Percentiles rank a stretch among this genome's conserved stretches.
Evolutionary conservation across 1,140 invertebrate species (phyloP).

Genomic region (Augochlora pura): DNA sequence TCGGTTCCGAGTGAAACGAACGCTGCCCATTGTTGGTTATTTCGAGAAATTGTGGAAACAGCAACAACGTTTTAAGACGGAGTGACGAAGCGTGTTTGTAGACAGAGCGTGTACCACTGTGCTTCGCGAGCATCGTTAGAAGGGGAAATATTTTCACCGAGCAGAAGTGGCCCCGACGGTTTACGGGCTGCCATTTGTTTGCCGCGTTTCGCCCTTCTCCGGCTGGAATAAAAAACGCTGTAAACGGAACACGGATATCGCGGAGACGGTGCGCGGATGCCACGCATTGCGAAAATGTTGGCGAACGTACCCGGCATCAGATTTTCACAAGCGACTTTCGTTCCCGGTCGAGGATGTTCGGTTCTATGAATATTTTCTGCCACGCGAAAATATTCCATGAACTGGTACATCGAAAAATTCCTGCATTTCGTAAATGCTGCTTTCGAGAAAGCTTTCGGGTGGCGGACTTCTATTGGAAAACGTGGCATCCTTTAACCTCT

Average conservation of each 20-base stretch:
- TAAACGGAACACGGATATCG: slow-evolving; percentile 17
- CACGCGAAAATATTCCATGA: not conserved
- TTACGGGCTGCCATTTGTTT: slow-evolving; percentile 21
- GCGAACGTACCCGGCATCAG: not conserved
- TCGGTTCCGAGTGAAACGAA: too few relatives aligned
- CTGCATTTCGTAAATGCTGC: not conserved
- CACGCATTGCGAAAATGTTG: not conserved
- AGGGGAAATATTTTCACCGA: not conserved
- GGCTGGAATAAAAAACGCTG: slow-evolving; percentile 20
- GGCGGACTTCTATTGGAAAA: not conserved
- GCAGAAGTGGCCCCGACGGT: not conserved
- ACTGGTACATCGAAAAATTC: not conserved
- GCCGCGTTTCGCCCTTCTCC: not conserved
- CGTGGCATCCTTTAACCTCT: too few relatives aligned
- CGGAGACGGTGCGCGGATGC: too few relatives aligned
- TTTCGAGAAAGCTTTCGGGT: not conserved
- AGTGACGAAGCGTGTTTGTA: too few relatives aligned
- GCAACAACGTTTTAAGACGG: too few relatives aligned
- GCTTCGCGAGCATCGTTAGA: not conserved
- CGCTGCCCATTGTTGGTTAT: too few relatives aligned
- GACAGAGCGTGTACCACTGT: too few relatives aligned
- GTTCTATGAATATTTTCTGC: not conserved
- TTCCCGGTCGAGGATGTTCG: not conserved
- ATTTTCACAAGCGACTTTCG: not conserved
- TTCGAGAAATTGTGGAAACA: too few relatives aligned